These are phyloP conservation scores for Eidolon dupreanum DNA, from an alignment of 2,797 vertebrate species.

Conservation along the genomic window DNA sequence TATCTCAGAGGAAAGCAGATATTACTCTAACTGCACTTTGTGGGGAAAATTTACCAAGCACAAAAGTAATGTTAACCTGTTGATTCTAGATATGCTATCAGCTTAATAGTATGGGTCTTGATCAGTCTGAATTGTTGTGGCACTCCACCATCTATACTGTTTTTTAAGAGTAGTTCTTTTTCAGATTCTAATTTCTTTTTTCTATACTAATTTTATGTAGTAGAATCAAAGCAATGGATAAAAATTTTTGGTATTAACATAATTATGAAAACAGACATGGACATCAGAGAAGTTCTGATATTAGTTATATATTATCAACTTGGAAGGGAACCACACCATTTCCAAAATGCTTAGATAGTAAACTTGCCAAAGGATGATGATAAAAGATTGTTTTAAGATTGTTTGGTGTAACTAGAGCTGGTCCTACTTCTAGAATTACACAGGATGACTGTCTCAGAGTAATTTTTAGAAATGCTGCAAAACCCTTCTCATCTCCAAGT, in stretches of 20 bases:
- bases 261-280: background rate
- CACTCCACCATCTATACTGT: background rate
- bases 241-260: background rate
- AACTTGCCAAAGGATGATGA: background rate
- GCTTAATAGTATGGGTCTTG: background rate
- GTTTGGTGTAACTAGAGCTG: background rate
- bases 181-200: background rate
- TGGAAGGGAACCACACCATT: background rate
- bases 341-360: constrained; percentile 1
- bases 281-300: background rate
- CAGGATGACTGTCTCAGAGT: background rate
- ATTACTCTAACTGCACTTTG: background rate
- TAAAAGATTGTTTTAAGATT: background rate
- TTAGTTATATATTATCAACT: background rate
- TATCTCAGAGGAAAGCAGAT: background rate
- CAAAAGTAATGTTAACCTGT: background rate
- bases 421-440: background rate
- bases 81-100: background rate
- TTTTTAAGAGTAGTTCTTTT: background rate
- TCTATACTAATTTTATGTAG: background rate
- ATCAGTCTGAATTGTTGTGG: background rate
- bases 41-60: background rate
- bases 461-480: constrained; percentile 45
- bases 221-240: background rate
- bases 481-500: background rate